Conservation (phyloP, 2,888 invertebrate species). For the Diaperis boleti region DNA sequence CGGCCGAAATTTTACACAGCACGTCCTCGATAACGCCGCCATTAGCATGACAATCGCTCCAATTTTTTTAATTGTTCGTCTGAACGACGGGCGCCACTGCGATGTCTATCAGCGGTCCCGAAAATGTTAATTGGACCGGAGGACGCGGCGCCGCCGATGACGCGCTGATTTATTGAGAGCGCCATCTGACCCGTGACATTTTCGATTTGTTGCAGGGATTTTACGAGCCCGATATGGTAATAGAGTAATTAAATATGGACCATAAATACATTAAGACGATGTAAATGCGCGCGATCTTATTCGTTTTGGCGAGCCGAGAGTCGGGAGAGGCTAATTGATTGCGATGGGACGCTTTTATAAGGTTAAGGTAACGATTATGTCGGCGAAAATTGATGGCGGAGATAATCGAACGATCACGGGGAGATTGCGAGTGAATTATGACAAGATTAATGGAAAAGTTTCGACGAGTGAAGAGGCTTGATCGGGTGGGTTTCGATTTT, state of each 20-base stretch:
- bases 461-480: no score
- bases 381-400: conserved; percentile 18
- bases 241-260: conserved; percentile 33
- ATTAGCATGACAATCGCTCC: conserved; percentile 36
- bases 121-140: conserved; percentile 41
- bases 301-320: conserved; percentile 2
- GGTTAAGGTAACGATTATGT: conserved; percentile 20
- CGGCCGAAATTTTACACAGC: conserved; percentile 1
- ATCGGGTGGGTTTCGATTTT: no score
- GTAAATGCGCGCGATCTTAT: conserved; percentile 23
- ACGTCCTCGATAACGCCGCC: conserved; percentile 4
- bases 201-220: conserved; percentile 32
- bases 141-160: conserved; percentile 27
- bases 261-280: conserved; percentile 30
- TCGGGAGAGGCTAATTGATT: conserved; percentile 16
- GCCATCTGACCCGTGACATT: conserved; percentile 29
- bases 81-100: conserved; percentile 40
- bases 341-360: conserved; percentile 19
- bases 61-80: conserved; percentile 28
- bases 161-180: conserved; percentile 31
- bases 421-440: conserved; percentile 17
- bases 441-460: conserved; percentile 12
- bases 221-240: conserved; percentile 35
- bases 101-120: conserved; percentile 41
- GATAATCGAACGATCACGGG: conserved; percentile 1